Base-by-base conservation (phyloP, 2,888 invertebrate genomes). In the Limnephilus rhombicus region DNA sequence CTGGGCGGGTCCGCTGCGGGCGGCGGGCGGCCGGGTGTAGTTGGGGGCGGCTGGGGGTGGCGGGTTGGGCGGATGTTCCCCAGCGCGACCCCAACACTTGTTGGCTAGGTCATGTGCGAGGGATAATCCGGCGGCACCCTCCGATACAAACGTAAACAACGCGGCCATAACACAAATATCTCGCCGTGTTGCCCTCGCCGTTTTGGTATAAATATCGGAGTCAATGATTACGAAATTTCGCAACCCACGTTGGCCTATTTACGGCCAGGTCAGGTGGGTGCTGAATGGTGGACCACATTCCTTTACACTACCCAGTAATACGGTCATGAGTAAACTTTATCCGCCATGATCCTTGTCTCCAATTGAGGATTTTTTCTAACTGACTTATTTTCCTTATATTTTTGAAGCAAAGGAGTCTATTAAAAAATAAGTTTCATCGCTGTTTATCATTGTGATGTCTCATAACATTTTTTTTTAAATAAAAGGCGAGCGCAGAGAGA, bases 141-240 rank as follows among this genome's bases (percentile, higher is more conserved):
- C 80, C 91, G 91, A 91, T 91, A 91, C 91, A 88, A 89, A 91
- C 91, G 91, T 91, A 91, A 91, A 91, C 91, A 91, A 89, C 88
- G 88, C 31, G 13, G 88, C 88, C 53, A 88, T 88, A 88, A 88
- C 88, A 88, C 88, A 88, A 88, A 88, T 68, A 88, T 88, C 88
- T 88, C 87, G 68, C 87, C 87, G 53, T 29, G 86, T 45, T 86
- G 83, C 83, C 86, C 86, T 86, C 86, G 86, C 86, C 45, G 86
- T 86, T 83, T 83, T 18, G 37, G 34, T 34, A 34, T 37, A 45
- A n/a, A 86, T 41, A 86, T 86, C 86, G 86, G 86, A 86, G 86
- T 37, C 49, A 45, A 86, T 86, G 41, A 45, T 86, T 86, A 86
- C 86, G 86, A 86, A 86, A 45, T 86, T 83, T 86, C 80, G 68